These are phyloP conservation scores for Cynoglossus semilaevis DNA, from an alignment of 2,113 vertebrate species.

Conservation along the genomic window DNA sequence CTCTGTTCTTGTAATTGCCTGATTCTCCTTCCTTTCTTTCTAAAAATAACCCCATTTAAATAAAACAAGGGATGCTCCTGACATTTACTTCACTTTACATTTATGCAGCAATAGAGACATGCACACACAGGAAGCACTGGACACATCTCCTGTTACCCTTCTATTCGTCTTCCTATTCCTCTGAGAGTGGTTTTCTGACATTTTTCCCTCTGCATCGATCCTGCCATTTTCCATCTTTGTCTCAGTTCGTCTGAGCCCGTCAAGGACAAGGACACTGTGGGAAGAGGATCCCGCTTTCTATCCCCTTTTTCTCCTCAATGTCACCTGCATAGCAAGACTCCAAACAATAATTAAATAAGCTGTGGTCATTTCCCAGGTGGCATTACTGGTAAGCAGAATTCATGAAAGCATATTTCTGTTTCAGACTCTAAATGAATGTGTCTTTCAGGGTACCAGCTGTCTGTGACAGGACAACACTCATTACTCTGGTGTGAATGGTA, in stretches of 20 bases:
- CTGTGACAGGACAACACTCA: not conserved
- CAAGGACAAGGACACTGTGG: constrained; percentile 46
- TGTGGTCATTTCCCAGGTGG: not conserved
- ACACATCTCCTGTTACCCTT: not conserved
- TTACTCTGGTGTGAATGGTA: not conserved
- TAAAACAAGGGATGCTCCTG: constrained; percentile 18
- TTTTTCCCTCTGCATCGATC: constrained; percentile 44
- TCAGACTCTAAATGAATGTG: not conserved
- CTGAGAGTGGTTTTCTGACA: constrained; percentile 16
- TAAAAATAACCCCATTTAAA: constrained; percentile 26
- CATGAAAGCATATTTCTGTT: not conserved
- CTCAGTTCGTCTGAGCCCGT: constrained; percentile 10
- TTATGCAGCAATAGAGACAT: not conserved
- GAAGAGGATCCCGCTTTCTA: constrained; percentile 13
- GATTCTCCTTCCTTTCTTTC: constrained; percentile 10
- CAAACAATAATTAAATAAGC: constrained; percentile 6
- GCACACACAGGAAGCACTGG: not conserved
- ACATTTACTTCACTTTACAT: not conserved
- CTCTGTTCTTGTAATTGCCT: not conserved
- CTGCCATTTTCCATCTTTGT: constrained; percentile 33
- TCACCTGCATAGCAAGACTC: constrained; percentile 12
- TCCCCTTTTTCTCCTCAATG: constrained; percentile 13
- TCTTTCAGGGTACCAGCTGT: too few species aligned
- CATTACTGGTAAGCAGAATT: too few species aligned
- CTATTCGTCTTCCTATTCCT: not conserved